Evolutionary conservation across 2,888 invertebrate genomes (phyloP).

Genomic region (Leptopilina myrica): DNA sequence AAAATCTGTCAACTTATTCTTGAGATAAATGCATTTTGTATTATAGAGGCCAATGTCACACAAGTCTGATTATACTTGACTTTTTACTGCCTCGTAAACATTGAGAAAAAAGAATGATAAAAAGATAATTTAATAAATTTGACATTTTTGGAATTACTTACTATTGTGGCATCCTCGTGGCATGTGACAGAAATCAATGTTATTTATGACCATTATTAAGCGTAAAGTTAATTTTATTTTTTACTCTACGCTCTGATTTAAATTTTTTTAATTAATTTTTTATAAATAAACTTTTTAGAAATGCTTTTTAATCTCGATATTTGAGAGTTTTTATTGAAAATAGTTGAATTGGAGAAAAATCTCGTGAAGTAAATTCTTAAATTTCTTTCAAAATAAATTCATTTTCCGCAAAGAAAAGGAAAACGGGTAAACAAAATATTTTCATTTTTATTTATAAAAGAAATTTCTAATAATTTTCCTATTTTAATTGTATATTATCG

Average conservation of each 20-base stretch:
- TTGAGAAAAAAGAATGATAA: background rate
- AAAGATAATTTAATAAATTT: background rate
- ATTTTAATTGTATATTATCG: background rate
- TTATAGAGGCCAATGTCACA: slow-evolving; percentile 13
- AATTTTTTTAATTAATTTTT: background rate
- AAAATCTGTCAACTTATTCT: slow-evolving; percentile 6
- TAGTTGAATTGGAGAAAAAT: no score
- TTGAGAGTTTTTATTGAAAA: no score
- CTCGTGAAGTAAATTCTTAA: background rate
- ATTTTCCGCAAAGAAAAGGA: background rate
- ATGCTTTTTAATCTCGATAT: no score
- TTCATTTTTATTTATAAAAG: background rate
- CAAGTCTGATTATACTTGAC: background rate
- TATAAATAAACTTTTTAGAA: background rate
- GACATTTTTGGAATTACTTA: slow-evolving; percentile 54
- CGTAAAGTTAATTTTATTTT: background rate
- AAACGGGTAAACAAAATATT: background rate
- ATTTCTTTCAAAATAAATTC: background rate
- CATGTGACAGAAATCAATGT: slow-evolving; percentile 50
- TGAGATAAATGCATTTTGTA: background rate
- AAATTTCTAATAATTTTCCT: background rate
- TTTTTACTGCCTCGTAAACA: background rate
- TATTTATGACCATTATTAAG: slow-evolving; percentile 31
- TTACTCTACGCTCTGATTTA: background rate
- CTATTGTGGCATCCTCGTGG: slow-evolving; percentile 64